phyloP scores from a whole-genome alignment of 2,797 vertebrate species.

The Mormyrops attenuatus region DNA sequence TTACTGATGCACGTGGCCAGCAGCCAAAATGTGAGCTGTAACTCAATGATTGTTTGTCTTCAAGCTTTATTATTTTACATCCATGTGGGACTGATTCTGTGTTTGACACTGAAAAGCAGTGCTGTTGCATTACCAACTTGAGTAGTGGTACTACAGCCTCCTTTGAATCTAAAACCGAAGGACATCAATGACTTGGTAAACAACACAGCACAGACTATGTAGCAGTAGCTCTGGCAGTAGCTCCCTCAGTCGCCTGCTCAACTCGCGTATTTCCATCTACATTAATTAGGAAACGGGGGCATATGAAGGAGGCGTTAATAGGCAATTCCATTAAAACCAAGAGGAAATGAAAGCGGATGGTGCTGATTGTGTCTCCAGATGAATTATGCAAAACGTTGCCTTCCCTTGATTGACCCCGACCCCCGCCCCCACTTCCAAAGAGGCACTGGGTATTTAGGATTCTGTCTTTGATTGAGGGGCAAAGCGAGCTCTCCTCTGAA shows the following conservation, averaged over 20 bases:
- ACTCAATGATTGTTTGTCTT: neutral
- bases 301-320: conserved; percentile 36
- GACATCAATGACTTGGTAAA: conserved; percentile 50
- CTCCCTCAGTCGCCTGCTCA: conserved; percentile 37
- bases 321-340: conserved; percentile 56
- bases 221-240: conserved; percentile 45
- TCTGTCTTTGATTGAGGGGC: conserved; percentile 61
- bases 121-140: conserved; percentile 66
- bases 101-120: conserved; percentile 68
- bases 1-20: neutral
- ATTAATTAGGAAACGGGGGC: conserved; percentile 49
- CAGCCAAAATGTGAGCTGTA: neutral
- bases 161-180: conserved; percentile 57
- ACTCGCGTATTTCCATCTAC: conserved; percentile 52
- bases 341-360: conserved; percentile 66
- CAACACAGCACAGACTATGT: conserved; percentile 42
- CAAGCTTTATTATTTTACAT: neutral
- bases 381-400: conserved; percentile 70
- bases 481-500: conserved; percentile 46
- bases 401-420: conserved; percentile 68
- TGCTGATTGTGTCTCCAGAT: conserved; percentile 67
- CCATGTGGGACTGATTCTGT: neutral
- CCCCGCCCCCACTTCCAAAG: conserved; percentile 47
- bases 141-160: conserved; percentile 56
- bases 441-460: conserved; percentile 74